These are phyloP conservation scores for Channa striata DNA, from an alignment of 2,797 vertebrate species.

Conservation along the genomic window DNA sequence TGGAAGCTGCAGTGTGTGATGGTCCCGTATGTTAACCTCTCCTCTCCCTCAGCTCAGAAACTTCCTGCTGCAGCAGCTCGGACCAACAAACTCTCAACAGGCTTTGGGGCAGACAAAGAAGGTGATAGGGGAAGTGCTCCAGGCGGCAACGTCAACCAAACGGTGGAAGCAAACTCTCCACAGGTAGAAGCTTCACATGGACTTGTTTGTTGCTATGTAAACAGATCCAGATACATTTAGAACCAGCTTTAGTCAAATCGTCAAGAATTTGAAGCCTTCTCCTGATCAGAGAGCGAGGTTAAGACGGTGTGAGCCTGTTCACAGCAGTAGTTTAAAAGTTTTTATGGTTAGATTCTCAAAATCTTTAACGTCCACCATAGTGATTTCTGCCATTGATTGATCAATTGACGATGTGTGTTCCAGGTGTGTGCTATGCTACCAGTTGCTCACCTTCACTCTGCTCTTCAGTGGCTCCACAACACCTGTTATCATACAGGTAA, in stretches of 20 bases:
- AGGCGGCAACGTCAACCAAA: conserved; percentile 81
- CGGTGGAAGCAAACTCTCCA: conserved; percentile 44
- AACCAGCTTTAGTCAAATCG: too few species aligned
- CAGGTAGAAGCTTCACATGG: conserved; percentile 54
- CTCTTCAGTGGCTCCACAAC: conserved; percentile 78
- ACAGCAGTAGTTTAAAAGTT: too few species aligned
- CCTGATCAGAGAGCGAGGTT: too few species aligned
- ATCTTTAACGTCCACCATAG: too few species aligned
- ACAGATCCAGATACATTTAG: too few species aligned
- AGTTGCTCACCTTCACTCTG: conserved; percentile 93
- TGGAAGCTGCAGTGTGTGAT: neutral
- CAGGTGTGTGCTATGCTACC: conserved; percentile 93
- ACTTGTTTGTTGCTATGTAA: too few species aligned
- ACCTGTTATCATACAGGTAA: conserved; percentile 89
- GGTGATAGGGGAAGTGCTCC: conserved; percentile 87
- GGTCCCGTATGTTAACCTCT: neutral
- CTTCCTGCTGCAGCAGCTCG: conserved; percentile 89
- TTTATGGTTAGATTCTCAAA: too few species aligned
- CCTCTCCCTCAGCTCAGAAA: conserved; percentile 81
- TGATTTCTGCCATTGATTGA: neutral
- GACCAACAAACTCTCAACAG: conserved; percentile 78
- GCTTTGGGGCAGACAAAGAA: conserved; percentile 87
- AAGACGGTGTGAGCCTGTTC: too few species aligned
- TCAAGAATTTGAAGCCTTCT: too few species aligned
- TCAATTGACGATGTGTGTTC: conserved; percentile 22